phyloP scores from a whole-genome alignment of 2,797 vertebrate species.

The Xyrichtys novacula region DNA sequence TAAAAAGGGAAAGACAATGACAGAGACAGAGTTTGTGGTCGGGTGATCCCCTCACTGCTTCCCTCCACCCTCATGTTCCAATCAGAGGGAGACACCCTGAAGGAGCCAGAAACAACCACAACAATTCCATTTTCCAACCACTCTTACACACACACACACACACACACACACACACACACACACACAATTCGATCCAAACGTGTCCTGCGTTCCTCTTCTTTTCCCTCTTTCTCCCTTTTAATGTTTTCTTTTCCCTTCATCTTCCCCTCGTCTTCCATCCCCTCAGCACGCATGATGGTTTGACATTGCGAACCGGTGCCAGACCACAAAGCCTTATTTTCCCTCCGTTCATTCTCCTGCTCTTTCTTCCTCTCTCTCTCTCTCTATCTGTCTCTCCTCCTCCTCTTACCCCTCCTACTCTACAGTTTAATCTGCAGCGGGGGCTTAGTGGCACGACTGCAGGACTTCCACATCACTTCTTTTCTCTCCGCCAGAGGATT shows the following conservation, averaged over 20 bases:
- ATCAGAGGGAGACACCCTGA: slow-evolving; percentile 61
- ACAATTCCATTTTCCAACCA: slow-evolving; percentile 75
- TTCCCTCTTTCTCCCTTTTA: slow-evolving; percentile 34
- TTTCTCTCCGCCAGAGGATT: slow-evolving; percentile 67
- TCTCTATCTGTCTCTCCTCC: slow-evolving; percentile 7
- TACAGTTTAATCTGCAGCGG: slow-evolving; percentile 77
- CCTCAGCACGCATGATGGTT: slow-evolving; percentile 64
- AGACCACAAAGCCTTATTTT: slow-evolving; percentile 77
- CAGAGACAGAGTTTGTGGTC: slow-evolving; percentile 41
- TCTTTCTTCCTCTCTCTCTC: slow-evolving; percentile 31
- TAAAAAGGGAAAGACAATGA: slow-evolving; percentile 14
- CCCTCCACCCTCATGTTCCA: slow-evolving; percentile 35
- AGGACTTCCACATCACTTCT: slow-evolving; percentile 78
- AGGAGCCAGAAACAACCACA: slow-evolving; percentile 66
- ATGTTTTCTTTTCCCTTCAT: slow-evolving; percentile 26
- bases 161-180: slow-evolving; percentile 14
- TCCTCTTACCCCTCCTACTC: slow-evolving; percentile 48
- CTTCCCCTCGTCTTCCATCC: slow-evolving; percentile 50
- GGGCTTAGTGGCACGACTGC: slow-evolving; percentile 74
- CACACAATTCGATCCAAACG: slow-evolving; percentile 43
- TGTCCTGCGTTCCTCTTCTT: slow-evolving; percentile 42
- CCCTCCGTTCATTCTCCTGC: slow-evolving; percentile 59
- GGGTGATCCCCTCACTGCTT: slow-evolving; percentile 17
- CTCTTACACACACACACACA: slow-evolving; percentile 46
- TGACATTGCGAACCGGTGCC: slow-evolving; percentile 70